Evolutionary conservation across 2,888 invertebrate genomes (phyloP).

Genomic region (Venusia cambrica): DNA sequence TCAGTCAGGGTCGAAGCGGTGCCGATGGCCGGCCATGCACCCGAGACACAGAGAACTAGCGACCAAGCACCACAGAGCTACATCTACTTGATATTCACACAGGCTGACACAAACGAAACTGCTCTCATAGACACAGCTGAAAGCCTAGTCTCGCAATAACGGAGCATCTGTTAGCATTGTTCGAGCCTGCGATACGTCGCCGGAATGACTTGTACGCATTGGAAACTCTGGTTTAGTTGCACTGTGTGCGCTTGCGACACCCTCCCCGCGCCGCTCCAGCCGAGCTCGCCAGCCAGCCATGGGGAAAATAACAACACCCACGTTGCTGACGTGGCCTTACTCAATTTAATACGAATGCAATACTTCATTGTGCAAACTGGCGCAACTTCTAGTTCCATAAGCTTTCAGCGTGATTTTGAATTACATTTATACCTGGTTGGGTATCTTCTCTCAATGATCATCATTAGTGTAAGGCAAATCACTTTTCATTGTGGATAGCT

Average conservation of each 20-base stretch:
- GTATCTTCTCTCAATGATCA: too few species aligned
- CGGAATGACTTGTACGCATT: constrained; percentile 7
- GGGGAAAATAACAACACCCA: constrained; percentile 59
- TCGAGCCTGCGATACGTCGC: constrained; percentile 9
- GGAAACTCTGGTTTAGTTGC: constrained; percentile 16
- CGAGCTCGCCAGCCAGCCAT: constrained; percentile 46
- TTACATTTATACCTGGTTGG: too few species aligned
- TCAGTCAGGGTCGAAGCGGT: constrained; percentile 80
- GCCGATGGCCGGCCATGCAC: constrained; percentile 80
- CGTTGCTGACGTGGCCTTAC: constrained; percentile 50
- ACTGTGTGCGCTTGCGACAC: constrained; percentile 51
- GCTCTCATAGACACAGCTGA: constrained; percentile 1
- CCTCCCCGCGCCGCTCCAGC: constrained; percentile 39
- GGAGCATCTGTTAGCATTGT: background rate
- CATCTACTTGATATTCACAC: constrained; percentile 3
- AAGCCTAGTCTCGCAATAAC: background rate
- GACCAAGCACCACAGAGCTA: constrained; percentile 8
- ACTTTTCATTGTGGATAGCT: too few species aligned
- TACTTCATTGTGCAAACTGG: constrained; percentile 44
- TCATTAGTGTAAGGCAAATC: too few species aligned
- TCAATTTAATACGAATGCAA: constrained; percentile 43
- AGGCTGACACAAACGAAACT: background rate
- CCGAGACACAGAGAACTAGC: constrained; percentile 41
- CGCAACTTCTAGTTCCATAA: constrained; percentile 36
- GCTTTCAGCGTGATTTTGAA: constrained; percentile 4